Base-by-base conservation (phyloP, 2,113 vertebrate genomes). In the Euleptes europaea region DNA sequence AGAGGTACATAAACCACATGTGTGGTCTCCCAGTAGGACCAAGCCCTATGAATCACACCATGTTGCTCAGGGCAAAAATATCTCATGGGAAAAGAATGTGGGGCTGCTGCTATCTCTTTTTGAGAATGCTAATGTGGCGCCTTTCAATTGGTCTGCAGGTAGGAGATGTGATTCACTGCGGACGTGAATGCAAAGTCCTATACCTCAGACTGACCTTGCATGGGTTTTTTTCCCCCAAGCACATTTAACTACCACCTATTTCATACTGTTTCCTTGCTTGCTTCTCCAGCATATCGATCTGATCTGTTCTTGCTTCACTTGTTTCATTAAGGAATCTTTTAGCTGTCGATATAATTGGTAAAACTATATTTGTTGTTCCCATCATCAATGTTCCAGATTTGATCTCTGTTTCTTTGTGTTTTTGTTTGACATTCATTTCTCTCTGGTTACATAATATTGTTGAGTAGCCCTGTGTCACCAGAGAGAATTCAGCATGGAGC, bases 111-210 rank as follows among this genome's bases (percentile, higher is more conserved):
- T 86, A 38, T 42, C 83, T 85, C 83, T 85, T 84, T 0, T 0
- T 1, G 88, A 78, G 38, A 91, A 57, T 92, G 94, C 91, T 93
- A 91, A 91, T 93, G 94, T 93, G 92, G 92, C 91, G 90, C 88
- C 92, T 87, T 82, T 75, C 80, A 80, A 65, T 1, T 87, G 82
- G 82, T 89, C 83, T 91, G 90, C 0, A 83, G 73, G 78, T 87
- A 70, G 63, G 40, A 6, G 0, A 78, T 82, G 77, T 80, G 0
- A 0, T 57, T 82, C 13, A 1, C 40, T 3, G 73, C 70, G 86
- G 35, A 15, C 63, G 54, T n/a, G 17, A 84, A 42, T 33, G 38
- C 38, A n/a, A 85, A 60, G 51, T 75, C 83, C 78, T 19, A 0
- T 21, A 21, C 19, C 12, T 47, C 0, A 0, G 80, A 66, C 80